Percentiles rank a stretch among this genome's conserved stretches.
phyloP scores from a whole-genome alignment of 2,797 vertebrate genomes.

The Falco concolor region DNA sequence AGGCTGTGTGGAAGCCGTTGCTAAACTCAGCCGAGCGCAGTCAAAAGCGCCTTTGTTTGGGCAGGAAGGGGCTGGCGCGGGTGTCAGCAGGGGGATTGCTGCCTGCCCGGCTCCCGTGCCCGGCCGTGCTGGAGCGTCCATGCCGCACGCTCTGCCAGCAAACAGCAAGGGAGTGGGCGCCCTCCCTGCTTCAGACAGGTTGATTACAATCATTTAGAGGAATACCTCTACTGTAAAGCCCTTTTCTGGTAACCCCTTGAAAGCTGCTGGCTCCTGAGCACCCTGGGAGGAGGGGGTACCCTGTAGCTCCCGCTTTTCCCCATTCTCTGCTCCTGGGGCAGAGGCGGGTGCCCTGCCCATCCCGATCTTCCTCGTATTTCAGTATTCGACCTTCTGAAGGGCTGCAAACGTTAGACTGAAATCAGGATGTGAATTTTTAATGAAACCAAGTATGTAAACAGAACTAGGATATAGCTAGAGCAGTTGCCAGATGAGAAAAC shows the following conservation, averaged over 20 bases:
- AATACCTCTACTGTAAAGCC: background rate
- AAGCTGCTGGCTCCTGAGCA: background rate
- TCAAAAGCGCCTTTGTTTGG: constrained; percentile 25
- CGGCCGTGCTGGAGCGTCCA: background rate
- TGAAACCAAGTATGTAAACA: constrained; percentile 13
- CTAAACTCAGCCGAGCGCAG: background rate
- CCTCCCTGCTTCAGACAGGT: background rate
- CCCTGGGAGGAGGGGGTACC: too few species aligned
- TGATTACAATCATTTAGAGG: background rate
- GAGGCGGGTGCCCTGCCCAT: background rate
- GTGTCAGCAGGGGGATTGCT: background rate
- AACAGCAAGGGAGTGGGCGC: rapidly evolving
- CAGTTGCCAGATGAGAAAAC: background rate
- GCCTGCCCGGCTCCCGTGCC: background rate
- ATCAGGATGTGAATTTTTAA: background rate
- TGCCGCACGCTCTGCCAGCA: background rate
- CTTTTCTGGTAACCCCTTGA: background rate
- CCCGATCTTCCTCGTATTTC: background rate
- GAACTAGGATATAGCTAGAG: background rate
- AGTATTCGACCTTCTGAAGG: background rate
- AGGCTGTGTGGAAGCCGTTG: background rate
- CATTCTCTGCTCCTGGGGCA: background rate
- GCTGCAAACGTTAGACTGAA: background rate
- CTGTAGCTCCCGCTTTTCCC: background rate
- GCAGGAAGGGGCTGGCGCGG: background rate